phyloP scores from a whole-genome alignment of 1,140 invertebrate species.

The Drosophila dunni region DNA sequence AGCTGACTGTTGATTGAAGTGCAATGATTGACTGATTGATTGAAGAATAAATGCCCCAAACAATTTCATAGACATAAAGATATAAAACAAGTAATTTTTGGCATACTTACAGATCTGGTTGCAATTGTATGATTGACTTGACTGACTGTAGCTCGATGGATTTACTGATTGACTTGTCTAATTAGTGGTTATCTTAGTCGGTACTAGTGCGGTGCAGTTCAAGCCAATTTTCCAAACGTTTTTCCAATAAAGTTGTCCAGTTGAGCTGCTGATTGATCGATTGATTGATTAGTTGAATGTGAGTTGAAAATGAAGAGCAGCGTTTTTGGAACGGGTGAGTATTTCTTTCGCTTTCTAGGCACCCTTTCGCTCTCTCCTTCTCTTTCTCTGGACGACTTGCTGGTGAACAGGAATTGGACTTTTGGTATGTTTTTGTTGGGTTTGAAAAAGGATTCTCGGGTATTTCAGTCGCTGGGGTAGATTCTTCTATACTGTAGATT shows the following conservation, averaged over 20 bases:
- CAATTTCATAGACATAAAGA: not conserved
- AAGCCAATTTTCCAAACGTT: not conserved
- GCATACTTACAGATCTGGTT: constrained; percentile 39
- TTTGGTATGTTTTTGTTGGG: no score
- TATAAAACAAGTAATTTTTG: no score
- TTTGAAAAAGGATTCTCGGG: not conserved
- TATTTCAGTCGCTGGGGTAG: not conserved
- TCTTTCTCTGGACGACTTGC: not conserved
- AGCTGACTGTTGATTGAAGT: constrained; percentile 6
- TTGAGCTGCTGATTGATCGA: not conserved
- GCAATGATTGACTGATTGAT: constrained; percentile 1
- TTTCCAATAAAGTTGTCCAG: not conserved
- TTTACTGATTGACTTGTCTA: constrained; percentile 11
- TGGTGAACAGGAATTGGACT: not conserved
- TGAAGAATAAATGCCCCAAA: not conserved
- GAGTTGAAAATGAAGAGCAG: not conserved
- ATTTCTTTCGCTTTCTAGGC: not conserved
- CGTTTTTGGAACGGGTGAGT: not conserved
- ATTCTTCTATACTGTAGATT: constrained; percentile 4
- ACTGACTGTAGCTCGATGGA: constrained; percentile 5
- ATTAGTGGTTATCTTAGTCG: no score
- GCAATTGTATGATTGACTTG: constrained; percentile 9
- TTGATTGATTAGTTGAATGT: not conserved
- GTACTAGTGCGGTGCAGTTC: not conserved
- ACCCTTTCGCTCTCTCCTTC: not conserved